These are phyloP conservation scores for Pangasius larnaudii DNA, from an alignment of 2,797 vertebrate genomes.

Conservation along the genomic window DNA sequence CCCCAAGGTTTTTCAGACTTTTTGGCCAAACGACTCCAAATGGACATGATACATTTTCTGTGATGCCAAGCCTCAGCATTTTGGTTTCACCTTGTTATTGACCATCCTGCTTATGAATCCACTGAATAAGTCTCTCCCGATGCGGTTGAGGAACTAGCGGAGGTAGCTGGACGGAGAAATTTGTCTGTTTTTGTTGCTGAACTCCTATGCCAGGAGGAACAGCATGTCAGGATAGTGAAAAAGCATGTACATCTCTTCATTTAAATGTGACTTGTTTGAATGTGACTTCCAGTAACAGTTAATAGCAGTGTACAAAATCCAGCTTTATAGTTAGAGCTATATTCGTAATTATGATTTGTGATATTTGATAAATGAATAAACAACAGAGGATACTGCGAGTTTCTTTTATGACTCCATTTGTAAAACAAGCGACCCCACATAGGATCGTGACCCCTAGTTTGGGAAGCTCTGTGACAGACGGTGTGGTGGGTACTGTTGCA, in stretches of 20 bases:
- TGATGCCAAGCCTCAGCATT: background rate
- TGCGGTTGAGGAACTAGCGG: background rate
- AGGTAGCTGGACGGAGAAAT: background rate
- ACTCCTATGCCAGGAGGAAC: background rate
- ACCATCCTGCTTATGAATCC: background rate
- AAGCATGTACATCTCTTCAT: background rate
- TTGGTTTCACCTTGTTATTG: background rate
- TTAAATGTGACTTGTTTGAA: background rate
- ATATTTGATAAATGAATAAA: background rate
- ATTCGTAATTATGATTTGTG: background rate
- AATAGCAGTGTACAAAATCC: background rate
- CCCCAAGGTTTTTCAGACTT: background rate
- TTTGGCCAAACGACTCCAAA: background rate
- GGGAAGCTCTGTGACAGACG: background rate
- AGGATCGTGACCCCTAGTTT: background rate
- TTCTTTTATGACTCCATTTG: background rate
- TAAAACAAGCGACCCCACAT: background rate
- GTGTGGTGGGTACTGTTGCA: background rate
- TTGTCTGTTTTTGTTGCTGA: background rate
- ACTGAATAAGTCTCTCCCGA: background rate
- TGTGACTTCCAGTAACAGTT: background rate
- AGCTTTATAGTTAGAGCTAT: background rate
- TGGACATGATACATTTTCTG: background rate
- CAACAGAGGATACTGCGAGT: background rate
- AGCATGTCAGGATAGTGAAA: background rate